Percentiles rank a stretch among this genome's conserved stretches.
Conservation (phyloP, 53 echinoderm and acorn worm species). For the Zoroaster sp. region DNA sequence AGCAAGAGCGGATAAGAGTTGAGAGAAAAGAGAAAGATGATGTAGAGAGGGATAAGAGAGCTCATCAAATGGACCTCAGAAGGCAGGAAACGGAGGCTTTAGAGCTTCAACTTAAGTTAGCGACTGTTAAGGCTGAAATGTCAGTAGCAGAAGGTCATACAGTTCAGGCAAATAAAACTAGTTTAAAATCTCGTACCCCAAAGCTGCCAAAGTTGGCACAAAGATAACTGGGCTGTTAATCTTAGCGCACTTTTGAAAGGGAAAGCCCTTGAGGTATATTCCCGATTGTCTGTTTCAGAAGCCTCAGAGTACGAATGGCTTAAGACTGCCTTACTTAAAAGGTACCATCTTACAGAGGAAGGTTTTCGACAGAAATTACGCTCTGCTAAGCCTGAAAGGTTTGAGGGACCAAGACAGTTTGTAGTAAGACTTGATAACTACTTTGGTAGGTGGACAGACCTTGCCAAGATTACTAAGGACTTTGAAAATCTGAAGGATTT, state of each 20-base stretch:
- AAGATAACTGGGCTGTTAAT: slow-evolving; percentile 9
- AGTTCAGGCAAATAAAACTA: no score
- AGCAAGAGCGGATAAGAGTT: no score
- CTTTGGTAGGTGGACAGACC: slow-evolving; percentile 20
- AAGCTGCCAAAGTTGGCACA: slow-evolving; percentile 43
- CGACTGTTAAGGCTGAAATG: no score
- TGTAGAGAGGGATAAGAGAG: background rate
- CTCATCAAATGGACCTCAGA: no score
- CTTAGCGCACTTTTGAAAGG: slow-evolving; percentile 17
- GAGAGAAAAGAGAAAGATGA: background rate
- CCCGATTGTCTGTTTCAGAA: background rate
- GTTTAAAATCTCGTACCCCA: background rate
- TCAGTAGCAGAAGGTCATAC: no score
- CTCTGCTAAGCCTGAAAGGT: background rate
- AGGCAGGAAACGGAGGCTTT: no score
- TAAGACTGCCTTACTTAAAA: slow-evolving; percentile 15
- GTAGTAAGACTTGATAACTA: slow-evolving; percentile 25
- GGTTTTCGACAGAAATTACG: slow-evolving; percentile 38
- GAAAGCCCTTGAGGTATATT: slow-evolving; percentile 21
- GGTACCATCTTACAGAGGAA: slow-evolving; percentile 23
- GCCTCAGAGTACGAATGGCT: slow-evolving; percentile 17
- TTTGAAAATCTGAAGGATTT: slow-evolving; percentile 28
- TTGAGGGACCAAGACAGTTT: slow-evolving; percentile 21
- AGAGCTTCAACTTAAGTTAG: no score
- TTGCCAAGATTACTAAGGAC: slow-evolving; percentile 16